Evolutionary conservation across 1,140 invertebrate genomes (phyloP), one percentile per base, ranked within the genome.

Genomic region (Papilio machaon): DNA sequence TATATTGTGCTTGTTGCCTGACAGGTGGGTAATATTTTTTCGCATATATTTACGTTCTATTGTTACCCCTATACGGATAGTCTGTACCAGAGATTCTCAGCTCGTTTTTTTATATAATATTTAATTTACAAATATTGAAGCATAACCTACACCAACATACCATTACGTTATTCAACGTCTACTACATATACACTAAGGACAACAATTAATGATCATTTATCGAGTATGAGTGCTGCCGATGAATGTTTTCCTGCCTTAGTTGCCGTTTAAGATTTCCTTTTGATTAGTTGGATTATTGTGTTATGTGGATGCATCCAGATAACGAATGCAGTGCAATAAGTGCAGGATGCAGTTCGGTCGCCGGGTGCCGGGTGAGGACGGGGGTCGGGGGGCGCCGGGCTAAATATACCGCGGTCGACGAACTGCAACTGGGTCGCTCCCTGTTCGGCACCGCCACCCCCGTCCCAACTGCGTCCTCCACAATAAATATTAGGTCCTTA

Each of bases 331-430:
- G 46, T 23, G 73, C 73, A 90, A 87, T 85, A 85, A 84, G 85
- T 88, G 87, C 88, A 87, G 87, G 86, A 88, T 91, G 87, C 90
- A 91, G 70, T 80, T 85, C 80, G 43, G 49, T 52, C 80, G 85
- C 80, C 52, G 84, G 83, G 60, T 86, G 85, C 84, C 88, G 88
- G 88, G 84, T 79, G 85, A 88, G 88, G 88, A 83, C 80, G 85
- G 82, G 58, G 83, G 83, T 52, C 86, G 85, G 85, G 88, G 88
- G 88, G 84, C 83, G 81, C 67, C 67, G 73, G 70, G 88, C 91
- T 92, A 92, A 91, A 94, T 92, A 92, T 92, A 93, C 85, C 84
- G 80, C 89, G 91, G 91, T 91, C 92, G 88, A 84, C 87, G 92
- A 89, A 87, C 92, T 84, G 81, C 84, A 94, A 90, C 60, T 89